Evolutionary conservation across 2,113 vertebrate genomes (phyloP).

Genomic region (Pan troglodytes): DNA sequence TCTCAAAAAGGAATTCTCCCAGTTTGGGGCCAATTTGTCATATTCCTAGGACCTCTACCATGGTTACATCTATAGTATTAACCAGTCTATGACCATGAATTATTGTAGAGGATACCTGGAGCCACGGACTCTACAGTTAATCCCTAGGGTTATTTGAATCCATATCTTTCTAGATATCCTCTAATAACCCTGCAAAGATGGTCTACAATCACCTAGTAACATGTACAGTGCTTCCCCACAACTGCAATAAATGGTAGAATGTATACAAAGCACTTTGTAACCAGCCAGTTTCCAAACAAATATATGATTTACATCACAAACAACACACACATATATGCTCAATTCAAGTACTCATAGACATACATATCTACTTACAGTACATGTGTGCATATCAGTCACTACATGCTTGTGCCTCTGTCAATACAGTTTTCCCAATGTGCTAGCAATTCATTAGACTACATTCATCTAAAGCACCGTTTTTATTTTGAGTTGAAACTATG

Average conservation of each 20-base stretch:
- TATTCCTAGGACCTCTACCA: neutral
- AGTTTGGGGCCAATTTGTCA: neutral
- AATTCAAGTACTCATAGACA: neutral
- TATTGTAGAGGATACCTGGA: neutral
- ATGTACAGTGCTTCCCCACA: neutral
- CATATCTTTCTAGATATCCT: neutral
- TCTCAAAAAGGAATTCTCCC: neutral
- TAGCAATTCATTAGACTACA: neutral
- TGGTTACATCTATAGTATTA: neutral
- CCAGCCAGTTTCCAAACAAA: neutral
- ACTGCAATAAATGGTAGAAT: neutral
- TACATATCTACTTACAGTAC: neutral
- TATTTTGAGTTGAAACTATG: slow-evolving; percentile 39
- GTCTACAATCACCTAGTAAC: neutral
- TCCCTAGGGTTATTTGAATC: neutral
- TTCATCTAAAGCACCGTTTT: slow-evolving; percentile 42
- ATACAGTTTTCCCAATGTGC: neutral
- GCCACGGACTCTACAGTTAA: neutral
- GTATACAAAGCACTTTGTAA: neutral
- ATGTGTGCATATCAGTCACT: neutral
- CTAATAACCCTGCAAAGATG: neutral
- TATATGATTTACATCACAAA: neutral
- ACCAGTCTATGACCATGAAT: neutral
- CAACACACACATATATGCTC: neutral
- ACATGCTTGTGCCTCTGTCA: neutral